Evolutionary conservation across 2,797 vertebrate genomes (phyloP).

Genomic region (Sebastes iracundus): DNA sequence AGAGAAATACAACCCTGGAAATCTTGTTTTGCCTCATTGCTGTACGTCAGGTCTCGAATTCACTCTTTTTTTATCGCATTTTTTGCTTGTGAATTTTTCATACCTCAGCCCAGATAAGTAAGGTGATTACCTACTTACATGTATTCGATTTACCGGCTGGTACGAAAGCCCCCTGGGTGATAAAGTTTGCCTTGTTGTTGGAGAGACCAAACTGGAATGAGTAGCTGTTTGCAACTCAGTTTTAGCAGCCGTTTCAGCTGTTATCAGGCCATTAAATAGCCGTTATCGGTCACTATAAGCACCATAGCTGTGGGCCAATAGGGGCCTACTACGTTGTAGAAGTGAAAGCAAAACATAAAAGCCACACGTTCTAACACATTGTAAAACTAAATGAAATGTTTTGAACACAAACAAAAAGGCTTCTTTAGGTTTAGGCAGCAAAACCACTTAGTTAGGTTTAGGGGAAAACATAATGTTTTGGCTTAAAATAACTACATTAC

Average conservation of each 20-base stretch:
- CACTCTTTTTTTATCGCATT: neutral
- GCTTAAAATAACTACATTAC: too few species aligned
- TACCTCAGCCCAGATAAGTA: slow-evolving; percentile 24
- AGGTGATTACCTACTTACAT: slow-evolving; percentile 34
- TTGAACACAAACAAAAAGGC: too few species aligned
- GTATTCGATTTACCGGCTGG: slow-evolving; percentile 22
- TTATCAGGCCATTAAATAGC: too few species aligned
- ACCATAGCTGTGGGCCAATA: too few species aligned
- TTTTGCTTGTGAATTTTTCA: slow-evolving; percentile 35
- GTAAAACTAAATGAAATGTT: too few species aligned
- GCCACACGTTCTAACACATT: too few species aligned
- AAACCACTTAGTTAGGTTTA: too few species aligned
- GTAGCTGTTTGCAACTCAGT: neutral
- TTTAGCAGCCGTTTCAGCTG: neutral
- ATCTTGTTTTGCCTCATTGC: slow-evolving; percentile 35
- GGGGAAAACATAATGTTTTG: too few species aligned
- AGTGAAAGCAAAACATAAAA: too few species aligned
- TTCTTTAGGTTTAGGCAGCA: too few species aligned
- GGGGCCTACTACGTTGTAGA: too few species aligned
- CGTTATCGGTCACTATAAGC: too few species aligned
- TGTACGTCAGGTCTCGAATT: slow-evolving; percentile 11
- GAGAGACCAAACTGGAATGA: neutral
- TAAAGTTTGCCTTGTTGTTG: slow-evolving; percentile 2
- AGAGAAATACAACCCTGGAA: slow-evolving; percentile 18
- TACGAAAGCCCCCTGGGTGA: slow-evolving; percentile 8